A percentile compares a stretch with the other conserved stretches of the same genome.
Conservation (phyloP, 2,888 invertebrate species). For the Pristionchus japonicus region DNA sequence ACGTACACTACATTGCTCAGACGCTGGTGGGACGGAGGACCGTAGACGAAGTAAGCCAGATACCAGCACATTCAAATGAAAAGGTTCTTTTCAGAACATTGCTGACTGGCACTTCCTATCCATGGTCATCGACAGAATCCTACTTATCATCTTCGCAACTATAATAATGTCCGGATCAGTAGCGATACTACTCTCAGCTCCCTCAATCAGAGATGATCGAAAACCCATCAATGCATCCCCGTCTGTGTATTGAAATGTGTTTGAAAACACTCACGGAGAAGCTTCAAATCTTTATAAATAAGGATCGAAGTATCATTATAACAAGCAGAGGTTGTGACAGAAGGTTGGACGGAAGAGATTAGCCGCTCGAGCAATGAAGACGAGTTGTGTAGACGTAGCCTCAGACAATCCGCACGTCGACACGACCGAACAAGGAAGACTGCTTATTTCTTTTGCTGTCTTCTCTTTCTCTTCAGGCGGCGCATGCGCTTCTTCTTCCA, state of each 20-base stretch:
- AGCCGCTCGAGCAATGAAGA: constrained; percentile 30
- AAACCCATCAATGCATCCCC: constrained; percentile 44
- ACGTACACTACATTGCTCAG: constrained; percentile 71
- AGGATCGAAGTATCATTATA: constrained; percentile 21
- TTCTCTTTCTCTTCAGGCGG: constrained; percentile 75
- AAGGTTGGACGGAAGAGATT: constrained; percentile 16
- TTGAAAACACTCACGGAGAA: constrained; percentile 26
- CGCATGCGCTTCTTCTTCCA: constrained; percentile 75
- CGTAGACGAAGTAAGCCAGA: constrained; percentile 59
- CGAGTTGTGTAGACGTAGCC: background rate
- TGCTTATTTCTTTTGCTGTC: constrained; percentile 72
- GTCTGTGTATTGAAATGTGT: constrained; percentile 9
- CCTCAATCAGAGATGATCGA: constrained; percentile 60
- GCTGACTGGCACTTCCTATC: constrained; percentile 73
- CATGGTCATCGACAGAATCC: constrained; percentile 69
- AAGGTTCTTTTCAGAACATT: constrained; percentile 61
- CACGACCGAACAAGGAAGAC: constrained; percentile 39
- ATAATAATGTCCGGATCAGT: constrained; percentile 62
- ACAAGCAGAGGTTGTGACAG: constrained; percentile 25
- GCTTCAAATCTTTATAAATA: constrained; percentile 36
- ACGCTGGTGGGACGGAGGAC: constrained; percentile 59
- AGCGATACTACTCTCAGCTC: constrained; percentile 63
- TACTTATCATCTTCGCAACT: constrained; percentile 66
- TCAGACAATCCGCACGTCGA: background rate
- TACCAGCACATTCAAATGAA: background rate